These are phyloP conservation scores for Antrozous pallidus DNA, from an alignment of 2,797 vertebrate genomes.

Conservation along the genomic window DNA sequence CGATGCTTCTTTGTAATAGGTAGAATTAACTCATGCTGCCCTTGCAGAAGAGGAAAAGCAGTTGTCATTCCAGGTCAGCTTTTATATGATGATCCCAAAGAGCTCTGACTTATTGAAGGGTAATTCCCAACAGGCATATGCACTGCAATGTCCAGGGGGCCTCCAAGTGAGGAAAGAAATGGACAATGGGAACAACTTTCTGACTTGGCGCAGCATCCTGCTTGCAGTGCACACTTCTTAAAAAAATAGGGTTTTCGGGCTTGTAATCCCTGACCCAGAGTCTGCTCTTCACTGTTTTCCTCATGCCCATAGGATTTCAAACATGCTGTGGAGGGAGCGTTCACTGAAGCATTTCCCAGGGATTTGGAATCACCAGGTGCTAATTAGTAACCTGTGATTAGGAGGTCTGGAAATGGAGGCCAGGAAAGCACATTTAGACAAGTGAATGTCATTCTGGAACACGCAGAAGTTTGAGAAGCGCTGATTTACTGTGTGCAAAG, in stretches of 20 bases:
- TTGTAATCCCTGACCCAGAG: background rate
- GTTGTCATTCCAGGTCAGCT: background rate
- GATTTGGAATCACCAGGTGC: too few species aligned
- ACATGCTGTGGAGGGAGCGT: rapidly evolving
- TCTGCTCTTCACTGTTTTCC: background rate
- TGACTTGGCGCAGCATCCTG: background rate
- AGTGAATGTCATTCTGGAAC: rapidly evolving
- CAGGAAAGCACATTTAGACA: background rate
- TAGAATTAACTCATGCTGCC: background rate
- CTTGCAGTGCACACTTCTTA: background rate
- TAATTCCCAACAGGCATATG: too few species aligned
- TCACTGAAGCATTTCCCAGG: rapidly evolving
- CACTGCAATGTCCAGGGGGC: rapidly evolving
- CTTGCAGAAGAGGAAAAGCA: background rate
- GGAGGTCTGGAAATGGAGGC: background rate
- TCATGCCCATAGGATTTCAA: background rate
- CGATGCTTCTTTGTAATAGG: background rate
- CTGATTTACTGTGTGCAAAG: background rate
- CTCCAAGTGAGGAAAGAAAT: rapidly evolving
- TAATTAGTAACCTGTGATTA: background rate
- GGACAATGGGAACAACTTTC: background rate
- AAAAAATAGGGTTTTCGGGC: background rate
- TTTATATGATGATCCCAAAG: background rate
- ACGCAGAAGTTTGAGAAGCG: rapidly evolving
- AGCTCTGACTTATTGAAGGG: background rate